Percentiles rank a stretch among this genome's conserved stretches.
Evolutionary conservation across 2,113 vertebrate species (phyloP).

Genomic region (Solenodon paradoxus): DNA sequence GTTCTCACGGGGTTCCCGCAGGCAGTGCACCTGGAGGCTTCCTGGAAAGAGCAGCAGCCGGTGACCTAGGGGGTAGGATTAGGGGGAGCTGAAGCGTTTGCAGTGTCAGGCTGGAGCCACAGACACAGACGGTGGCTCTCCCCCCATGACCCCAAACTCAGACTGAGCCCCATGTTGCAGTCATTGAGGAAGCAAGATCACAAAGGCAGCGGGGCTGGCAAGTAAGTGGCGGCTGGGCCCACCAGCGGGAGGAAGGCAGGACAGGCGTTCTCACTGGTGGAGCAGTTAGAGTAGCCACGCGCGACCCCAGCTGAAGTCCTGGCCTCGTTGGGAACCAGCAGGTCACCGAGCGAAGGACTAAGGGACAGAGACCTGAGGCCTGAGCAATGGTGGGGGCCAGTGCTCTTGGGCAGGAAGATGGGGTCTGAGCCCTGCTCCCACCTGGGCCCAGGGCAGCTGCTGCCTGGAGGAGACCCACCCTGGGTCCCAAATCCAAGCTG

Average conservation of each 20-base stretch:
- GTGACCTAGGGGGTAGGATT: too few species aligned
- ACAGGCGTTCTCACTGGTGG: fast-evolving
- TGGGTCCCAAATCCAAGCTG: background rate
- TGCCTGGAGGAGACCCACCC: background rate
- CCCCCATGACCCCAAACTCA: background rate
- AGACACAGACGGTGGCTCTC: background rate
- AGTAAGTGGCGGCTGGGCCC: fast-evolving
- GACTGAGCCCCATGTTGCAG: background rate
- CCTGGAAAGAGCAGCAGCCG: background rate
- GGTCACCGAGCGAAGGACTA: fast-evolving
- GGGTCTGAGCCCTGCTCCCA: background rate
- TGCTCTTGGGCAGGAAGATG: fast-evolving
- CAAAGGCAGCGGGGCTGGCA: too few species aligned
- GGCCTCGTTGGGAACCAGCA: fast-evolving
- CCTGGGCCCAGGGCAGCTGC: too few species aligned
- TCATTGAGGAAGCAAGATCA: background rate
- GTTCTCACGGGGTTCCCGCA: background rate
- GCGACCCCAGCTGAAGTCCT: too few species aligned
- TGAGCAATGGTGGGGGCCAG: background rate
- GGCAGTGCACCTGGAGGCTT: background rate
- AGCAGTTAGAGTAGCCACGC: too few species aligned
- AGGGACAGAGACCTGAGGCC: fast-evolving
- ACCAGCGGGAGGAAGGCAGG: background rate
- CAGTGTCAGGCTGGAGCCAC: background rate
- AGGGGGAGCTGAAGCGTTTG: fast-evolving